Percentiles rank a stretch among this genome's conserved stretches.
phyloP scores from a whole-genome alignment of 2,797 vertebrate genomes.

The Vipera latastei region DNA sequence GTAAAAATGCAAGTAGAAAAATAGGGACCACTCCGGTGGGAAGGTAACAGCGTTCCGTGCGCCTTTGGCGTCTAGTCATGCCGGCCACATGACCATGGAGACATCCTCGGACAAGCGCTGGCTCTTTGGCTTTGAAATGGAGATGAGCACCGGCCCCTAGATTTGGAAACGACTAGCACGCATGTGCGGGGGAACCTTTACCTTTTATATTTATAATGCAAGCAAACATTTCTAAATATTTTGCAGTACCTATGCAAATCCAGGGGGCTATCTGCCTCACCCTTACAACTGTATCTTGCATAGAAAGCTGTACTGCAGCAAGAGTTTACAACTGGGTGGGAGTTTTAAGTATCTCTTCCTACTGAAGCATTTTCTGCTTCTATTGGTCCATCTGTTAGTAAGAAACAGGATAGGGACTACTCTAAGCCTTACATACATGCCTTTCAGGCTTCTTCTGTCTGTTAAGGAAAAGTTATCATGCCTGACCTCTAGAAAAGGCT shows the following conservation, averaged over 20 bases:
- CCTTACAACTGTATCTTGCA: background rate
- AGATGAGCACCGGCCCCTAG: no score
- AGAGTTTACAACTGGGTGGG: background rate
- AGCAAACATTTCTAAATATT: background rate
- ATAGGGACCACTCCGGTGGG: no score
- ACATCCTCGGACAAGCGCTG: no score
- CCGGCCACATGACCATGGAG: no score
- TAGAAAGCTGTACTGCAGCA: background rate
- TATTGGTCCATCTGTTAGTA: background rate
- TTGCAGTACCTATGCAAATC: background rate
- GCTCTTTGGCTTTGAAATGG: no score
- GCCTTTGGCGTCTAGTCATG: no score
- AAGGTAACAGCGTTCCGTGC: no score
- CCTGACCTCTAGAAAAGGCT: background rate
- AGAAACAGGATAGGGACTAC: background rate
- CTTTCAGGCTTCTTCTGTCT: background rate
- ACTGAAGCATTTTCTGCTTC: background rate
- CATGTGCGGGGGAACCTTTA: no score
- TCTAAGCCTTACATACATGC: background rate
- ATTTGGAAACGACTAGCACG: no score
- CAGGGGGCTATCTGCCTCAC: background rate
- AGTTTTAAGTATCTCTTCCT: background rate
- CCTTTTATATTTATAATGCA: background rate
- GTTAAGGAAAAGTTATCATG: background rate
- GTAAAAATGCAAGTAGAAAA: no score